Conservation (phyloP, 2,113 vertebrate species). For the Chloebia gouldiae region DNA sequence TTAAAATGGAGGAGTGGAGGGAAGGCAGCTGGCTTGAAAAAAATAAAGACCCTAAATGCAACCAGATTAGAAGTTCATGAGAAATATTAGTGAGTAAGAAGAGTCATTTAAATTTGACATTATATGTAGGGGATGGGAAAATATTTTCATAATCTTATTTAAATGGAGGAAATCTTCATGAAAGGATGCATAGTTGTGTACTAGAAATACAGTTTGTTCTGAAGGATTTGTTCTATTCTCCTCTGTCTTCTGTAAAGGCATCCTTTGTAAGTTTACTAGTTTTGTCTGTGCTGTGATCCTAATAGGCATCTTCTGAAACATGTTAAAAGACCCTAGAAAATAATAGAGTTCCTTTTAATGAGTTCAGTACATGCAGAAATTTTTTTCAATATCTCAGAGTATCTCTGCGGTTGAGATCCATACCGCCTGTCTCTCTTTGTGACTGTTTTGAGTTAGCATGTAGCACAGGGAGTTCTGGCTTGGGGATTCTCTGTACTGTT, state of each 20-base stretch:
- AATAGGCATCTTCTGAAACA: neutral
- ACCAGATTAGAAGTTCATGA: neutral
- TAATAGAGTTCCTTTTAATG: neutral
- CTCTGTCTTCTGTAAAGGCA: neutral
- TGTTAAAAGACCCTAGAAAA: neutral
- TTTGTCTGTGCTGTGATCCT: neutral
- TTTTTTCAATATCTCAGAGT: neutral
- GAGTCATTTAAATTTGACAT: neutral
- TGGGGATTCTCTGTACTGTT: neutral
- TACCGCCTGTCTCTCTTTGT: neutral
- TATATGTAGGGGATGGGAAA: neutral
- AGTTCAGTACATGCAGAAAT: neutral
- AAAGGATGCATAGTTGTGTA: neutral
- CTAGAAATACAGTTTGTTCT: neutral
- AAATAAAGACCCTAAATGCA: neutral
- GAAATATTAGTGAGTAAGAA: neutral
- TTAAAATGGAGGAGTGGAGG: neutral
- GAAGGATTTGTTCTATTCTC: neutral
- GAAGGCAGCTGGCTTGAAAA: neutral
- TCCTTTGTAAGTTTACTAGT: neutral
- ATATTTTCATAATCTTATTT: neutral
- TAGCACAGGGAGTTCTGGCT: neutral
- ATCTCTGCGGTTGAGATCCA: neutral
- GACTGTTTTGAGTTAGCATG: neutral
- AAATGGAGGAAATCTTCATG: neutral